Percentiles rank a stretch among this genome's conserved stretches.
These are phyloP conservation scores for Scyliorhinus canicula DNA, from an alignment of 2,797 vertebrate species.

Conservation along the genomic window DNA sequence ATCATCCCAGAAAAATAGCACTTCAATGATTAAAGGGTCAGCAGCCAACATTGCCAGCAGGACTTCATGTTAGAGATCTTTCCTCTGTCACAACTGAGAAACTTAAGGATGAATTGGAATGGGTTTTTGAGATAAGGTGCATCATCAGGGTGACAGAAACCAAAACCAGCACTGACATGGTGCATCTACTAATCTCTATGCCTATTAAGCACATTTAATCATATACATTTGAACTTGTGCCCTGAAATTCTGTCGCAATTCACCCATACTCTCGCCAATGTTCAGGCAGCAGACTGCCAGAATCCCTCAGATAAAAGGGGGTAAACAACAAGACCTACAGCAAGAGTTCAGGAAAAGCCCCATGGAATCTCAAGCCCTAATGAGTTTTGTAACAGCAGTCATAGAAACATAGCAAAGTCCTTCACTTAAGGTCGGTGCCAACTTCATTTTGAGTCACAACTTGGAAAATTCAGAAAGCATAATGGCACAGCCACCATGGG, in stretches of 20 bases:
- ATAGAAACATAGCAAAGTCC: not conserved
- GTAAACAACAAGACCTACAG: not conserved
- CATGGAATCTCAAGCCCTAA: not conserved
- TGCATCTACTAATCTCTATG: not conserved
- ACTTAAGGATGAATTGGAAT: constrained; percentile 13
- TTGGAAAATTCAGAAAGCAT: not conserved
- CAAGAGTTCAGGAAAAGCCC: not conserved
- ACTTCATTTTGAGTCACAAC: constrained; percentile 30
- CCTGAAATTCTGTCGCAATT: not conserved
- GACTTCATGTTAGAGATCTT: not conserved
- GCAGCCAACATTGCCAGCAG: not conserved
- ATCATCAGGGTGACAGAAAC: constrained; percentile 10
- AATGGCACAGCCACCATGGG: constrained; percentile 8
- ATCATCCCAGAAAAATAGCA: not conserved
- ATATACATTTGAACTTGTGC: not conserved
- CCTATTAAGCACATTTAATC: not conserved
- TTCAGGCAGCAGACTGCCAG: not conserved
- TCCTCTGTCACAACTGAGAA: not conserved
- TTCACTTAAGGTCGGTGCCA: constrained; percentile 26
- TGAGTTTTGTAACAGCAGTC: constrained; percentile 16
- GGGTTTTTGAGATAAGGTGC: constrained; percentile 37
- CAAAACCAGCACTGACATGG: constrained; percentile 11
- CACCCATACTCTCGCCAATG: not conserved
- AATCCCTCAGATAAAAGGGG: not conserved
- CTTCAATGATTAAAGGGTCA: not conserved